A percentile compares a stretch with the other conserved stretches of the same genome.
These are phyloP conservation scores for Zootoca vivipara DNA, from an alignment of 2,113 vertebrate species.

Conservation along the genomic window DNA sequence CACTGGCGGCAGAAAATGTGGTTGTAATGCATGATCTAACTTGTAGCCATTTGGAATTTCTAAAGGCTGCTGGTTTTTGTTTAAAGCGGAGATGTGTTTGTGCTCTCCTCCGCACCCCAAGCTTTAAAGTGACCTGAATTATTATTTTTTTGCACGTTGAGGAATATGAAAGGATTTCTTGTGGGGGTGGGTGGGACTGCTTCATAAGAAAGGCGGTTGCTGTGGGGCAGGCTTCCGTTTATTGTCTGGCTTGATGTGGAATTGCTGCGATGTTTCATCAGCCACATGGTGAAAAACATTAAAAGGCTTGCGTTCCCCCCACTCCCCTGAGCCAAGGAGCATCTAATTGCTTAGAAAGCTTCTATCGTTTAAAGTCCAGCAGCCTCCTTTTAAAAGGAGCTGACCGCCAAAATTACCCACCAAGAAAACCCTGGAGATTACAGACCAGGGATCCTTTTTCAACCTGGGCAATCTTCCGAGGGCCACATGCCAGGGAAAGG, in stretches of 20 bases:
- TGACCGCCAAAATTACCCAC: neutral
- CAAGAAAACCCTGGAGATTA: neutral
- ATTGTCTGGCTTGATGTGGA: neutral
- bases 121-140: neutral
- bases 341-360: neutral
- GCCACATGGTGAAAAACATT: slow-evolving; percentile 12
- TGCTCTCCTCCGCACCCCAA: neutral
- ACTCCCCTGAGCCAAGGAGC: neutral
- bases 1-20: neutral
- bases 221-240: neutral
- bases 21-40: neutral
- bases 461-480: too few species aligned
- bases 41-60: neutral
- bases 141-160: neutral
- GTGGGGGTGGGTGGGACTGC: neutral
- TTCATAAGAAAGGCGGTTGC: neutral
- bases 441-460: neutral
- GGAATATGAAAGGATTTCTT: neutral
- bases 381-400: neutral
- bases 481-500: too few species aligned
- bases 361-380: neutral
- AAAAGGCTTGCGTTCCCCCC: neutral
- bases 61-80: neutral
- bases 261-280: neutral
- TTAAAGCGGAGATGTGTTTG: neutral